These are phyloP conservation scores for Clarias batrachus DNA, from an alignment of 2,113 vertebrate genomes.

Conservation along the genomic window DNA sequence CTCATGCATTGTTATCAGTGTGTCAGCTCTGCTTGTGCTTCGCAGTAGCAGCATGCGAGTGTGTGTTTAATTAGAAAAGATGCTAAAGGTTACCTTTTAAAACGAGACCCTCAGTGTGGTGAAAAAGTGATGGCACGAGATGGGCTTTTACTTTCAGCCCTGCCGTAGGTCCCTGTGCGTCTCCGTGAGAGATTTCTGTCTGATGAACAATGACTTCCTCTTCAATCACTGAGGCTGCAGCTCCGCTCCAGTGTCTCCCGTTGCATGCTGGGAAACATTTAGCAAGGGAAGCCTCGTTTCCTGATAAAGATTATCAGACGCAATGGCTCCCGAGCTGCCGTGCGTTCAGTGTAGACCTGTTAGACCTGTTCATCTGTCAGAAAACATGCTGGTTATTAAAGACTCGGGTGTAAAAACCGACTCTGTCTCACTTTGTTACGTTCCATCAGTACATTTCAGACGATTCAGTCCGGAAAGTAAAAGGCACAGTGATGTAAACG, in stretches of 20 bases:
- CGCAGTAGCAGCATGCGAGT: background rate
- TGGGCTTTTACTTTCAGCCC: background rate
- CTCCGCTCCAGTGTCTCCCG: background rate
- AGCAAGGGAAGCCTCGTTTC: background rate
- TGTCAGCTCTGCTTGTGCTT: background rate
- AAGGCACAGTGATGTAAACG: background rate
- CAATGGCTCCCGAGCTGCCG: background rate
- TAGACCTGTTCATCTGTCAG: constrained; percentile 2
- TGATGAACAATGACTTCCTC: constrained; percentile 7
- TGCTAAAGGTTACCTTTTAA: background rate
- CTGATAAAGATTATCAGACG: constrained; percentile 2
- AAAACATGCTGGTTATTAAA: background rate
- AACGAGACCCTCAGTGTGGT: background rate
- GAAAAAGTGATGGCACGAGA: too few relatives aligned
- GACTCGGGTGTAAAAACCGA: background rate
- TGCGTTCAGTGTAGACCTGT: background rate
- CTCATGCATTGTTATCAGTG: background rate
- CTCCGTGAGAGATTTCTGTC: background rate
- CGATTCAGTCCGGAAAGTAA: background rate
- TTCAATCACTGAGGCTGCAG: constrained; percentile 11
- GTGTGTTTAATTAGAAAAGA: background rate
- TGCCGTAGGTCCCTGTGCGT: background rate
- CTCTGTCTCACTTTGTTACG: background rate
- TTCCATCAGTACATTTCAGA: background rate
- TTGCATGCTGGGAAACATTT: constrained; percentile 30